These are phyloP conservation scores for Trypoxylon attenuatum DNA, from an alignment of 2,888 invertebrate species.

Conservation along the genomic window DNA sequence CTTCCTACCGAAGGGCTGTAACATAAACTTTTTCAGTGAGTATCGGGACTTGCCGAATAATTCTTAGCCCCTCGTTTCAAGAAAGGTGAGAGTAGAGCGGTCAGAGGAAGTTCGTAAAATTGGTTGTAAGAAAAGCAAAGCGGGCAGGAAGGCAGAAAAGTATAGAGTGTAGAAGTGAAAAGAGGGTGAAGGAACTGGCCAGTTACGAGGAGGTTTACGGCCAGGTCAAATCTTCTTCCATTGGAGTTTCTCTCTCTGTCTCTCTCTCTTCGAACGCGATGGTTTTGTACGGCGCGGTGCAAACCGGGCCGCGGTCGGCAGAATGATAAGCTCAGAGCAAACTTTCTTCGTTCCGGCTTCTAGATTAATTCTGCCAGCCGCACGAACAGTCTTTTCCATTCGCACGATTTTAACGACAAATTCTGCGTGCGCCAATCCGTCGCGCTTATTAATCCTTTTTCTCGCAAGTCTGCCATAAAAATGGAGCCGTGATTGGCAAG, in stretches of 20 bases:
- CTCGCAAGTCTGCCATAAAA: neutral
- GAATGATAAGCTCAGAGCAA: conserved; percentile 35
- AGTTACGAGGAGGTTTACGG: conserved; percentile 35
- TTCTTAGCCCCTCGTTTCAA: too few species aligned
- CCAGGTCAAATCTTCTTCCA: conserved; percentile 14
- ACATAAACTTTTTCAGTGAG: neutral
- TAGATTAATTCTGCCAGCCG: conserved; percentile 41
- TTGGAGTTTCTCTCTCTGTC: conserved; percentile 17
- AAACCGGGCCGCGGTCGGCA: too few species aligned
- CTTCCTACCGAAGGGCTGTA: neutral
- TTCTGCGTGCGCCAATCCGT: neutral
- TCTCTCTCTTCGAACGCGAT: conserved; percentile 31
- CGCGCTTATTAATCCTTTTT: neutral
- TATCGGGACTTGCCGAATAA: neutral
- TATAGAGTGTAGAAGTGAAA: conserved; percentile 3
- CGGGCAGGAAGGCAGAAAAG: neutral
- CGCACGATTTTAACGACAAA: conserved; percentile 10
- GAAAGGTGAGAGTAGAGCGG: too few species aligned
- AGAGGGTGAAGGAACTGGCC: conserved; percentile 26
- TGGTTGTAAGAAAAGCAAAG: neutral
- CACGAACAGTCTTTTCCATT: neutral
- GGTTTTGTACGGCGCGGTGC: conserved; percentile 7
- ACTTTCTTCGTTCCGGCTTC: conserved; percentile 19
- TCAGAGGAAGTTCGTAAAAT: neutral
- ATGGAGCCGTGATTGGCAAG: neutral